Evolutionary conservation across 2,113 vertebrate species (phyloP).

Genomic region (Neotoma lepida): DNA sequence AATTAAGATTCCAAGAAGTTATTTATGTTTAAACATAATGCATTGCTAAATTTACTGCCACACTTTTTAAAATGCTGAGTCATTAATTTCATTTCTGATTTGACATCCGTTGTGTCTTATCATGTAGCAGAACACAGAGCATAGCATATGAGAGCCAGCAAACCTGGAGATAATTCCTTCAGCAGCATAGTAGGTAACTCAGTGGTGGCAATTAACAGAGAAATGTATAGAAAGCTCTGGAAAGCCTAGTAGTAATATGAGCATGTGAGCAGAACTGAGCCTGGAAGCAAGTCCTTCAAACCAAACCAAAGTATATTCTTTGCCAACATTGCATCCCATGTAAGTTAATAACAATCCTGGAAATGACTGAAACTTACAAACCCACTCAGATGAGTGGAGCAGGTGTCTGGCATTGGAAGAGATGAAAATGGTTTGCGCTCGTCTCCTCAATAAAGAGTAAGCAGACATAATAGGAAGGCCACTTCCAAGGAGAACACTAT

Average conservation of each 20-base stretch:
- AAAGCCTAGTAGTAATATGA: not conserved
- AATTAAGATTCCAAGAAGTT: not conserved
- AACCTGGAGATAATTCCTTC: not conserved
- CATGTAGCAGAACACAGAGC: not conserved
- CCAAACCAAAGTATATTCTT: not conserved
- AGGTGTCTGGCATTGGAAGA: slow-evolving; percentile 72
- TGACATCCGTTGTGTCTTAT: not conserved
- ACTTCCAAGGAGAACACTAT: slow-evolving; percentile 22
- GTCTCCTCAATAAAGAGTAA: slow-evolving; percentile 64
- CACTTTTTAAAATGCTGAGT: not conserved
- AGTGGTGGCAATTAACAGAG: not conserved
- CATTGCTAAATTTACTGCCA: not conserved
- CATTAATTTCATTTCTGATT: not conserved
- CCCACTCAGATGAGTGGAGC: slow-evolving; percentile 52
- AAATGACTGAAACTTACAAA: slow-evolving; percentile 46
- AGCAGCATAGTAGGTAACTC: not conserved
- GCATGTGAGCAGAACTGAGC: not conserved
- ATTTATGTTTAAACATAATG: not conserved
- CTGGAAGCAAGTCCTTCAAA: not conserved
- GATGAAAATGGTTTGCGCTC: slow-evolving; percentile 57
- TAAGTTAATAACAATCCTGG: slow-evolving; percentile 56
- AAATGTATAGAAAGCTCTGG: not conserved
- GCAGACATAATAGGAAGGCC: slow-evolving; percentile 58
- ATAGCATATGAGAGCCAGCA: not conserved
- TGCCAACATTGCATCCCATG: slow-evolving; percentile 34